Conservation (phyloP, 2,113 vertebrate species). For the Passer montanus region DNA sequence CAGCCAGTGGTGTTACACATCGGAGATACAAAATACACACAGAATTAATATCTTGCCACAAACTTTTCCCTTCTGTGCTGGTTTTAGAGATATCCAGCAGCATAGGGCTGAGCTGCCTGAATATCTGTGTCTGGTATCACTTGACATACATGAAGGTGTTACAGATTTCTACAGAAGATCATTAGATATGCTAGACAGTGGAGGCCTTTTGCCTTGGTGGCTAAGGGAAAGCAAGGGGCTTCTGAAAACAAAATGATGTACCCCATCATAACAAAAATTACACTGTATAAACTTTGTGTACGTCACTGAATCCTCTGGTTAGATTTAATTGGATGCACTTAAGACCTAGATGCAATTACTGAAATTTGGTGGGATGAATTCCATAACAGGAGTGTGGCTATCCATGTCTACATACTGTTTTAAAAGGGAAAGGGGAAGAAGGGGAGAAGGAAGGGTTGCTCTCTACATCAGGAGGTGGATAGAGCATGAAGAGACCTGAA, state of each 20-base stretch:
- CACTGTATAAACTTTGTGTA: not conserved
- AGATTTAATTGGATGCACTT: not conserved
- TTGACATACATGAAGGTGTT: not conserved
- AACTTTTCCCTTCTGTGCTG: not conserved
- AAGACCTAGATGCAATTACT: not conserved
- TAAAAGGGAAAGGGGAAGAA: not conserved
- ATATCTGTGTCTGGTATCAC: not conserved
- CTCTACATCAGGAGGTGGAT: not conserved
- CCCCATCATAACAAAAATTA: not conserved
- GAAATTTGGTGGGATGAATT: not conserved
- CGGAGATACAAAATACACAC: not conserved
- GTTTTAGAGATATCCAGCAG: not conserved
- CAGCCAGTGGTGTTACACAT: not conserved
- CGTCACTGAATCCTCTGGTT: not conserved
- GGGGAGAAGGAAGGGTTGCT: fast-evolving
- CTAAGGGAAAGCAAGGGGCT: fast-evolving
- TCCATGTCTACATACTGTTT: not conserved
- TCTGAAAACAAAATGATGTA: not conserved
- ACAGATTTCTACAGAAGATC: not conserved
- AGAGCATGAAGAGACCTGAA: not conserved
- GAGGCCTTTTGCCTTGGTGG: not conserved
- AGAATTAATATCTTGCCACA: not conserved
- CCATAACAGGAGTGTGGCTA: too few species aligned
- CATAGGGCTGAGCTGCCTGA: not conserved
- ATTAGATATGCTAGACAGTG: not conserved